These are phyloP conservation scores for Yponomeuta evonymella DNA, from an alignment of 2,888 invertebrate genomes.

Conservation along the genomic window DNA sequence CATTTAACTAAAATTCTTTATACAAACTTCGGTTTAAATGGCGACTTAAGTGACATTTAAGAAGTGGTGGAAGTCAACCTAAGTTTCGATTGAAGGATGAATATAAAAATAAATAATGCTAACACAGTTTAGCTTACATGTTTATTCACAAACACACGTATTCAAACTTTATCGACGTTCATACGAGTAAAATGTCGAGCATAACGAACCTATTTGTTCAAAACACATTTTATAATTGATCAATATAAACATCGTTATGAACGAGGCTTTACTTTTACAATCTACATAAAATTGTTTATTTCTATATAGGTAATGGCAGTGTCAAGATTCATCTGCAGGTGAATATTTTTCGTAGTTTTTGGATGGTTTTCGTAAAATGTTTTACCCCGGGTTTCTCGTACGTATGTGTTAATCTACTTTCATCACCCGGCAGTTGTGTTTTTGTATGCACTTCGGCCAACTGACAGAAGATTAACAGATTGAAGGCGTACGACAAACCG, in stretches of 20 bases:
- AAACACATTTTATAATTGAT: not conserved
- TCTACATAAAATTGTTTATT: constrained; percentile 5
- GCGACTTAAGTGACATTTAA: too few relatives aligned
- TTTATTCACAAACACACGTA: constrained; percentile 9
- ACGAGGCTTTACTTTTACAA: not conserved
- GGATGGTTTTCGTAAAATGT: constrained; percentile 20
- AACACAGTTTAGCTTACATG: constrained; percentile 9
- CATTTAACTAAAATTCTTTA: too few relatives aligned
- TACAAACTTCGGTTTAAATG: too few relatives aligned
- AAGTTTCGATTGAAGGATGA: not conserved
- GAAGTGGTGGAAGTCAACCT: too few relatives aligned
- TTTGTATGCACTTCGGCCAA: too few relatives aligned
- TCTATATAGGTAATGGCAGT: constrained; percentile 54
- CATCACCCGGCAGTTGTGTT: too few relatives aligned
- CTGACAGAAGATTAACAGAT: too few relatives aligned
- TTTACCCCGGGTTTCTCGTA: too few relatives aligned
- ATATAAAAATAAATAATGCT: not conserved
- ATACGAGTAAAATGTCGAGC: not conserved
- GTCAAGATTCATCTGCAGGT: constrained; percentile 25
- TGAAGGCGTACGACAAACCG: too few relatives aligned
- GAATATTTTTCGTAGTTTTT: constrained; percentile 25
- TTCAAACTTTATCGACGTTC: constrained; percentile 6
- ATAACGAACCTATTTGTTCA: not conserved
- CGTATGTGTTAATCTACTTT: too few relatives aligned
- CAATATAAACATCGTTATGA: not conserved